Base-by-base conservation (phyloP, 1,140 invertebrate genomes). In the Sogatella furcifera region DNA sequence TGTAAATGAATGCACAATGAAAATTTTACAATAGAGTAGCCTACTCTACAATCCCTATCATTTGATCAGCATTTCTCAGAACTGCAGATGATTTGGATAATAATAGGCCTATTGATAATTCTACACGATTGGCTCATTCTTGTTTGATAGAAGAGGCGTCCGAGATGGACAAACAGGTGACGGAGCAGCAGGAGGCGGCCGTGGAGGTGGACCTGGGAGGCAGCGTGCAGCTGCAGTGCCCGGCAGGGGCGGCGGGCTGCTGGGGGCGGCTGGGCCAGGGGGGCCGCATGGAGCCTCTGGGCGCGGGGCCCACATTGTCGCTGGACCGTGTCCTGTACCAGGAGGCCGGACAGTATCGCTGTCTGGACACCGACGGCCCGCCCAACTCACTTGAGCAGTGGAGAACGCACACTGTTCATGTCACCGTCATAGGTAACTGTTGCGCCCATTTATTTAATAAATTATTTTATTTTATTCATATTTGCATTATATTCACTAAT, bases 151-250 rank as follows among this genome's bases (percentile, higher is more conserved):
- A 80, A 65, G 80, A 84, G 24, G 64, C 62, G 13, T 55, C 55
- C 67, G 83, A 83, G 69, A 77, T 46, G 76, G 77, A 63, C 78
- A 57, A 64, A 21, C 74, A 72, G 11, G 73, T 74, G 61, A 72
- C 74, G 10, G 72, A 74, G 42, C 73, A 72, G 60, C 74, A 52
- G 77, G 15, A 75, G 57, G 76, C 74, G 1, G 74, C 76, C 44
- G 67, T 88, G 62, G 88, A 92, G 66, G 88, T 91, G 14, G 84
- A 85, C 49, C 77, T 92, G 19, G 90, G 90, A 24, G 89, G 88
- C 11, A 87, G 86, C 38, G 87, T 92, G 5, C 88, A 88, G 55
- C 76, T 92, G 14, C 86, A 89, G 65, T 92, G 89, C 74, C 87
- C 88, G 52, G 85, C 83, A 70, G 84, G 84, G 80, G 70, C 77